Conservation (phyloP, 2,888 invertebrate species). For the Hemistola chrysoprasaria region DNA sequence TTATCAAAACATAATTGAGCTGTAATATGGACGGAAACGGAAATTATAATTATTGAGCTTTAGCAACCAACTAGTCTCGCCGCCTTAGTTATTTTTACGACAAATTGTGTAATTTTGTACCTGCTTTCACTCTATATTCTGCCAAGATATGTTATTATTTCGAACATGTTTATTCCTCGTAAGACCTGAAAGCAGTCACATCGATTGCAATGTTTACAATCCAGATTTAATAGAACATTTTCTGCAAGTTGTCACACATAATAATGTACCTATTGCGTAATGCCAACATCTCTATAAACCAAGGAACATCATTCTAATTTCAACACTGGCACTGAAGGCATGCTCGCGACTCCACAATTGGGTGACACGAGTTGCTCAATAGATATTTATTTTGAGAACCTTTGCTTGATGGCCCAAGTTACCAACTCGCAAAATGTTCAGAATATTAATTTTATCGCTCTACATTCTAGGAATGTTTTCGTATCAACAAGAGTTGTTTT, state of each 20-base stretch:
- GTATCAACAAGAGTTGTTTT: constrained; percentile 13
- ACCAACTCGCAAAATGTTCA: constrained; percentile 23
- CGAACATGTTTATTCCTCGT: constrained; percentile 23
- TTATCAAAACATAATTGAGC: too few species aligned
- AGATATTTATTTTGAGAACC: constrained; percentile 55
- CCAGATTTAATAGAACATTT: constrained; percentile 26
- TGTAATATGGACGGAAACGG: constrained; percentile 27
- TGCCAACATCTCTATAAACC: constrained; percentile 9
- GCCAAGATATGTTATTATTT: constrained; percentile 43
- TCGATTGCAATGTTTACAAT: constrained; percentile 35
- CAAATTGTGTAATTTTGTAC: constrained; percentile 31
- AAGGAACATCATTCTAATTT: constrained; percentile 41
- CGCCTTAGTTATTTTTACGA: constrained; percentile 19
- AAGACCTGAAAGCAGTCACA: constrained; percentile 25
- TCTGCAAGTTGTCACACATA: constrained; percentile 21
- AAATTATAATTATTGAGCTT: constrained; percentile 30
- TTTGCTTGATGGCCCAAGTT: constrained; percentile 44
- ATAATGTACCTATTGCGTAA: constrained; percentile 20
- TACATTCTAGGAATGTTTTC: constrained; percentile 20
- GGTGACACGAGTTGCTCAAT: constrained; percentile 62
- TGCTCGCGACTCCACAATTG: constrained; percentile 43
- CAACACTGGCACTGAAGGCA: constrained; percentile 38
- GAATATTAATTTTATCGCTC: constrained; percentile 21
- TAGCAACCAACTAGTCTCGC: constrained; percentile 20
- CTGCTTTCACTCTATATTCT: constrained; percentile 42